Percentiles rank a stretch among this genome's conserved stretches.
phyloP scores from a whole-genome alignment of 2,888 invertebrate species.

The Trichogramma evanescens region DNA sequence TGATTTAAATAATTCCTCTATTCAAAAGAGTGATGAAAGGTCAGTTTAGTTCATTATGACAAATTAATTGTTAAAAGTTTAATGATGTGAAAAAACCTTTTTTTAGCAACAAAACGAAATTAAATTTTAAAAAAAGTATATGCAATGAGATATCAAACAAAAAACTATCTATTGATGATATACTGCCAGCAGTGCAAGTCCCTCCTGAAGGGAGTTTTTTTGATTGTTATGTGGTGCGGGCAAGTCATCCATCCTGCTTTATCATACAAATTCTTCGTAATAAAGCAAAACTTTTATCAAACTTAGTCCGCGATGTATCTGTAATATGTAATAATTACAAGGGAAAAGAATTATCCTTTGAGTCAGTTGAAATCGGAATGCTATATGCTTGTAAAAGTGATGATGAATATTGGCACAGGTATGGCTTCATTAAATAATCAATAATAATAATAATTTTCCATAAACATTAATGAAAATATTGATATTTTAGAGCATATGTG shows the following conservation, averaged over 20 bases:
- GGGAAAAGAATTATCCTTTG: not conserved
- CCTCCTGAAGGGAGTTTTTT: not conserved
- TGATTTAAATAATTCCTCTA: too few relatives aligned
- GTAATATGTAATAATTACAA: not conserved
- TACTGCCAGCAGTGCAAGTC: not conserved
- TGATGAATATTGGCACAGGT: constrained; percentile 8
- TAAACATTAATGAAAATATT: not conserved
- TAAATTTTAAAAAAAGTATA: too few relatives aligned
- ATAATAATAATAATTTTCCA: not conserved
- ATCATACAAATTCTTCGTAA: constrained; percentile 1
- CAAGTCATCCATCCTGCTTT: constrained; percentile 3
- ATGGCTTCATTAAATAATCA: not conserved
- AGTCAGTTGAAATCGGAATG: not conserved
- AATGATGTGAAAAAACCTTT: too few relatives aligned
- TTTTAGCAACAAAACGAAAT: too few relatives aligned
- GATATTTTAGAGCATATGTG: constrained; percentile 1
- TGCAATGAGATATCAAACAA: too few relatives aligned
- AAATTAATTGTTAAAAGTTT: too few relatives aligned
- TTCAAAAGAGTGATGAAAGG: too few relatives aligned
- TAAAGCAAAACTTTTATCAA: not conserved
- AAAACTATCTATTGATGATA: too few relatives aligned
- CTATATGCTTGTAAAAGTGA: constrained; percentile 7
- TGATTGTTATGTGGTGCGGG: constrained; percentile 1
- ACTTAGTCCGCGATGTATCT: not conserved
- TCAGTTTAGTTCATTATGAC: too few relatives aligned